Evolutionary conservation across 2,797 vertebrate genomes (phyloP).

Genomic region (Urophycis tenuis): DNA sequence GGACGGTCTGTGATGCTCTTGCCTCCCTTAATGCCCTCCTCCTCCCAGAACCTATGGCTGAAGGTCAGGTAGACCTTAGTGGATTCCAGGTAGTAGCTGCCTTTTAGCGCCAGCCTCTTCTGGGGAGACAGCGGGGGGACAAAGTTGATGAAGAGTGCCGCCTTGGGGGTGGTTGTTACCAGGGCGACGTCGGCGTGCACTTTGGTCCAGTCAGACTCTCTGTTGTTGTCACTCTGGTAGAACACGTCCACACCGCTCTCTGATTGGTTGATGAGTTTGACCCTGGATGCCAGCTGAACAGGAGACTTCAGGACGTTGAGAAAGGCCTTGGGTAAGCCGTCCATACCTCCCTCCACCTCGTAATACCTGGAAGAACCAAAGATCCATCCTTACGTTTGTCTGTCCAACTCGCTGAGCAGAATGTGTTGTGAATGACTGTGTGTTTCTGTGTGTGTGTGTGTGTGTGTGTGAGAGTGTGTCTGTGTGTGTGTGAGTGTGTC

Average conservation of each 20-base stretch:
- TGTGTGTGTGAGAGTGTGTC: too few species aligned
- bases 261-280: slow-evolving; percentile 65
- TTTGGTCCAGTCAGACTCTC: slow-evolving; percentile 27
- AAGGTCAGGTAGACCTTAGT: slow-evolving; percentile 80
- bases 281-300: slow-evolving; percentile 64
- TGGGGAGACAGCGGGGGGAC: slow-evolving; percentile 64
- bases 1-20: slow-evolving; percentile 77
- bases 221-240: slow-evolving; percentile 36
- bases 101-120: slow-evolving; percentile 71
- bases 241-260: slow-evolving; percentile 58
- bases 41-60: slow-evolving; percentile 74
- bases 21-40: slow-evolving; percentile 74
- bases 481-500: too few species aligned
- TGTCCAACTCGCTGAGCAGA: too few species aligned
- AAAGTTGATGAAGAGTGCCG: slow-evolving; percentile 71
- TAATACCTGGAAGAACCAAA: slow-evolving; percentile 64
- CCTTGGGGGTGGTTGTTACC: slow-evolving; percentile 75
- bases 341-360: slow-evolving; percentile 72
- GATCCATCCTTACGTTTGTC: background rate
- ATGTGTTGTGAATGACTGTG: background rate
- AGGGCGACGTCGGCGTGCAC: slow-evolving; percentile 69
- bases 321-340: slow-evolving; percentile 70
- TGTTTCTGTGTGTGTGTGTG: too few species aligned
- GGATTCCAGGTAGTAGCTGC: slow-evolving; percentile 72
- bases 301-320: slow-evolving; percentile 51